Base-by-base conservation (phyloP, 2,113 vertebrate species). In the Thinocorus orbignyianus region DNA sequence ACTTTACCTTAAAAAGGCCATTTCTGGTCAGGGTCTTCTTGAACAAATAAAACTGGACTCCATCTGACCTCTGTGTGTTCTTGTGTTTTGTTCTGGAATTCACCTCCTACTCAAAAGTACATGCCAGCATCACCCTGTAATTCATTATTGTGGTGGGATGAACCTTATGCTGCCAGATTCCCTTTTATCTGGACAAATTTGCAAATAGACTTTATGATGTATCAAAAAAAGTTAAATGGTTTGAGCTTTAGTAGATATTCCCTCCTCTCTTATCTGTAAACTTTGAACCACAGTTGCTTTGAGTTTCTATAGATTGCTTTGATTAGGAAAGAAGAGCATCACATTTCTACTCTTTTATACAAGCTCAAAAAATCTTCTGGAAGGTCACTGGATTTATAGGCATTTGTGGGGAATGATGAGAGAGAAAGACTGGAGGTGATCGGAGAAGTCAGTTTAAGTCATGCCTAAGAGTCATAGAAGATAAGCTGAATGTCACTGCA, bases 41-140 rank as follows among this genome's bases (percentile, higher is more conserved):
- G 28, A 41, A 11, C 14, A 72, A 15, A 19, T 33, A 83, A 68
- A 80, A 6, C 8, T 60, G 37, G 15, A 58, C 15, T 17, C 78
- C 24, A 10, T 13, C 7, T 39, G 7, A n/a, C 1, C 5, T 39
- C 57, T 42, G 6, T 60, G 7, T 62, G 31, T 58, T 79, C 19
- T 35, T 72, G 9, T 37, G 11, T 70, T 88, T 82, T 39, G 20
- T 18, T 35, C 19, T 66, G 16, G 31, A 96, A 49, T 62, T 62
- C 24, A 57, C 10, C 6, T 84, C 17, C 57, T 64, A n/a, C 17
- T 17, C 26, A 49, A 54, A 86, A 60, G 1, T 13, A 15, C 17
- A 70, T 0, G 6, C 1, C 5, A 65, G 3, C 9, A 22, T 37
- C 1, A 0, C 11, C 13, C 33, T 49, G 4, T 1, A 35, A 44